These are phyloP conservation scores for Microtus oregoni DNA, from an alignment of 2,113 vertebrate genomes.

Conservation along the genomic window DNA sequence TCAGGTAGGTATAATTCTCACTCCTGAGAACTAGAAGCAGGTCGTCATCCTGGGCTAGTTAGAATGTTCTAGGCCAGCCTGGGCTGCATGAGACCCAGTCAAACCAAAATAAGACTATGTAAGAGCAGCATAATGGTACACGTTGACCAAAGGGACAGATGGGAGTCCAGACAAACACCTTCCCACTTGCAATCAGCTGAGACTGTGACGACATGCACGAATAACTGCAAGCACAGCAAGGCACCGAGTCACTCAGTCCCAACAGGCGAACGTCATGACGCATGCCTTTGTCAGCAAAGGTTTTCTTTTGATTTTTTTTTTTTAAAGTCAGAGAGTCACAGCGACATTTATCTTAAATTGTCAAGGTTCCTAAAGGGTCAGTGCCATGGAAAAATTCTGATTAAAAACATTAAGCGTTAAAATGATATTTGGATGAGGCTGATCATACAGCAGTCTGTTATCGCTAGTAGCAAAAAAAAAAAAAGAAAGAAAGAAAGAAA, in stretches of 20 bases:
- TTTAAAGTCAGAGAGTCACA: neutral
- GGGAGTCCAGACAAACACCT: neutral
- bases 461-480: neutral
- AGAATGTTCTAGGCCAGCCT: neutral
- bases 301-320: neutral
- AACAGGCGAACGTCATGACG: neutral
- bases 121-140: neutral
- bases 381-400: neutral
- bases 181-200: neutral
- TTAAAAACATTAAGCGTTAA: neutral
- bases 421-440: neutral
- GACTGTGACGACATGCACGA: neutral
- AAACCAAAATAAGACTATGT: neutral
- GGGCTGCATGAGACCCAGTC: neutral
- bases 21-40: neutral
- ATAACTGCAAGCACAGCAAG: neutral
- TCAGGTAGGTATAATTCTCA: neutral
- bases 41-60: neutral
- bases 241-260: neutral
- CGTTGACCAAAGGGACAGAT: neutral
- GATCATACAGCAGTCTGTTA: neutral
- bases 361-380: neutral
- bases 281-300: neutral
- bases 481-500: neutral
- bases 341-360: slow-evolving; percentile 11